phyloP scores from a whole-genome alignment of 2,797 vertebrate species.

The Leptatherina wallacei region DNA sequence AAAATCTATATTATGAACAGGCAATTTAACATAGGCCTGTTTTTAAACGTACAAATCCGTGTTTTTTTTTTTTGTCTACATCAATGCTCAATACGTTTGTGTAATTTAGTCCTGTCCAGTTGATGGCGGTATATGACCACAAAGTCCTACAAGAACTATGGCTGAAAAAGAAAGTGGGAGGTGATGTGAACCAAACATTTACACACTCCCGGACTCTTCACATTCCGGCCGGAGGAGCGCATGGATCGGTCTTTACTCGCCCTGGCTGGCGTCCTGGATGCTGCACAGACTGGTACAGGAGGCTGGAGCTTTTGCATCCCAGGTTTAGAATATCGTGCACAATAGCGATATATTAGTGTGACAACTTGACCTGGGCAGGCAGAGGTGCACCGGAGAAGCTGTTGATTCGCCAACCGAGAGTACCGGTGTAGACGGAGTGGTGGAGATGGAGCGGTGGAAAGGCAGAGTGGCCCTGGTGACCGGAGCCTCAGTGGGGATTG shows the following conservation, averaged over 20 bases:
- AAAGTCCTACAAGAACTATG: background rate
- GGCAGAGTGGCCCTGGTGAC: conserved; percentile 94
- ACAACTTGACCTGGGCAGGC: conserved; percentile 1
- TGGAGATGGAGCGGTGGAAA: conserved; percentile 92
- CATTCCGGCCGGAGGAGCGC: conserved; percentile 74
- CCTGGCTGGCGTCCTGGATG: conserved; percentile 63
- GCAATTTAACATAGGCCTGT: background rate
- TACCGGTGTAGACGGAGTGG: conserved; percentile 82
- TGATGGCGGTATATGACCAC: conserved; percentile 40
- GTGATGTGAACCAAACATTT: conserved; percentile 63
- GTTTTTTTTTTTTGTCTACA: background rate
- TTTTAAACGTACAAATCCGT: background rate
- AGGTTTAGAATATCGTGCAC: background rate
- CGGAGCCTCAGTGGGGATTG: conserved; percentile 93
- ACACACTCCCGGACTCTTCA: conserved; percentile 51
- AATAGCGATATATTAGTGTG: background rate
- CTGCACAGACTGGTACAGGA: conserved; percentile 40
- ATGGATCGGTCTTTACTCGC: conserved; percentile 63
- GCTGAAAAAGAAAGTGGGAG: conserved; percentile 65
- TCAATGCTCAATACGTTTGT: rapidly evolving
- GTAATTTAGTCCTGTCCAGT: conserved; percentile 14
- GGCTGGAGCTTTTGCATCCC: conserved; percentile 41
- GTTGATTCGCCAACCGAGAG: conserved; percentile 4
- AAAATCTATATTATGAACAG: too few relatives aligned
- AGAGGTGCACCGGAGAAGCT: conserved; percentile 7